A percentile compares a stretch with the other conserved stretches of the same genome.
Conservation (phyloP, 2,888 invertebrate species). For the Dryobotodes eremita region DNA sequence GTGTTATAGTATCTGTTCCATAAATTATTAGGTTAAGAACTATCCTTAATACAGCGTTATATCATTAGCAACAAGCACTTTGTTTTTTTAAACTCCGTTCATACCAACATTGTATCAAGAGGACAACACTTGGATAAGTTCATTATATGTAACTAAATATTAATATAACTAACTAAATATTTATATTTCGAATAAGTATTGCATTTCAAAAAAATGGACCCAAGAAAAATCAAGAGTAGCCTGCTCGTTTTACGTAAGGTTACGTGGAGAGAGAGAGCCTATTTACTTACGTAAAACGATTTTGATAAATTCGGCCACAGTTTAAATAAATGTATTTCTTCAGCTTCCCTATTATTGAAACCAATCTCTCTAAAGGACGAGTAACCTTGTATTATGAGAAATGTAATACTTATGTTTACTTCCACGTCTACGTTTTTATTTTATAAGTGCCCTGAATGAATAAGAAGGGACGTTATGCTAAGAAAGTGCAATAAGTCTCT, state of each 20-base stretch:
- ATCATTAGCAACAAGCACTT: not conserved
- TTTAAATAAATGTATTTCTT: not conserved
- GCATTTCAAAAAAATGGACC: not conserved
- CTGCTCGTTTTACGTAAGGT: not conserved
- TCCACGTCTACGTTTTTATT: conserved; percentile 23
- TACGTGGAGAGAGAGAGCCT: too few relatives aligned
- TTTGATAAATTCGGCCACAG: not conserved
- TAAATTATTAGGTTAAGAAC: not conserved
- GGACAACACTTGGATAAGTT: not conserved
- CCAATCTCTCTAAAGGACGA: not conserved
- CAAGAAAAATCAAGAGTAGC: not conserved
- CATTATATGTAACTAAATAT: not conserved
- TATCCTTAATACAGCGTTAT: not conserved
- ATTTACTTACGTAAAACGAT: not conserved
- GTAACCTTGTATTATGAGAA: conserved; percentile 37
- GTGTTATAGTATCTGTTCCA: not conserved
- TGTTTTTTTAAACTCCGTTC: not conserved
- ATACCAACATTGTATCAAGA: not conserved
- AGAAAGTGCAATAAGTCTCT: conserved; percentile 46
- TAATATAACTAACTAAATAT: not conserved
- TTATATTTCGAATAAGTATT: not conserved
- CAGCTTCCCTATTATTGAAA: conserved; percentile 1
- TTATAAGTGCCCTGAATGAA: conserved; percentile 26
- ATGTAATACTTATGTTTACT: conserved; percentile 14
- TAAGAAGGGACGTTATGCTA: conserved; percentile 12